Conservation (phyloP, 1,140 invertebrate genomes). For the Diuraphis noxia region DNA sequence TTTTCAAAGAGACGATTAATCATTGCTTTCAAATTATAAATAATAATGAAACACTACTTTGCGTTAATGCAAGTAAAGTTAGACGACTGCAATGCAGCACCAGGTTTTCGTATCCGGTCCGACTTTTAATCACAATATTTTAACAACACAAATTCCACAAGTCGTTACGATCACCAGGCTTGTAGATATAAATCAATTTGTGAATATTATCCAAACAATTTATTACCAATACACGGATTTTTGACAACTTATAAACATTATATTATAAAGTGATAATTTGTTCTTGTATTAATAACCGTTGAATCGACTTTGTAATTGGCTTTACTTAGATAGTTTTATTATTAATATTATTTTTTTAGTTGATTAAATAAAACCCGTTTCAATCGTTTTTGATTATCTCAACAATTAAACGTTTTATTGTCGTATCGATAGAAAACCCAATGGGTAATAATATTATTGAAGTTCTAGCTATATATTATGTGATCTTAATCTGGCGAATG, state of each 20-base stretch:
- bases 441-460: background rate
- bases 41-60: background rate
- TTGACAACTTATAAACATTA: constrained; percentile 13
- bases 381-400: constrained; percentile 10
- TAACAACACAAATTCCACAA: background rate
- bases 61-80: background rate
- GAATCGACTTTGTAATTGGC: background rate
- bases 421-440: background rate
- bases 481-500: background rate
- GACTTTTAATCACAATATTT: background rate
- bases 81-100: background rate
- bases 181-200: background rate
- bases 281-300: constrained; percentile 1
- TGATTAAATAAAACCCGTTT: constrained; percentile 4
- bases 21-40: background rate
- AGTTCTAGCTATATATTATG: too few species aligned
- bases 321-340: background rate
- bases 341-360: background rate
- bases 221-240: constrained; percentile 28
- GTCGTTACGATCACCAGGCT: background rate
- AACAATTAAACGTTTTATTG: background rate
- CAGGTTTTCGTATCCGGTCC: background rate
- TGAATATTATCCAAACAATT: background rate
- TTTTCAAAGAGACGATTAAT: background rate
- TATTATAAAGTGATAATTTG: constrained; percentile 3